Evolutionary conservation across 2,113 vertebrate genomes (phyloP).

Genomic region (Vireo altiloquus): DNA sequence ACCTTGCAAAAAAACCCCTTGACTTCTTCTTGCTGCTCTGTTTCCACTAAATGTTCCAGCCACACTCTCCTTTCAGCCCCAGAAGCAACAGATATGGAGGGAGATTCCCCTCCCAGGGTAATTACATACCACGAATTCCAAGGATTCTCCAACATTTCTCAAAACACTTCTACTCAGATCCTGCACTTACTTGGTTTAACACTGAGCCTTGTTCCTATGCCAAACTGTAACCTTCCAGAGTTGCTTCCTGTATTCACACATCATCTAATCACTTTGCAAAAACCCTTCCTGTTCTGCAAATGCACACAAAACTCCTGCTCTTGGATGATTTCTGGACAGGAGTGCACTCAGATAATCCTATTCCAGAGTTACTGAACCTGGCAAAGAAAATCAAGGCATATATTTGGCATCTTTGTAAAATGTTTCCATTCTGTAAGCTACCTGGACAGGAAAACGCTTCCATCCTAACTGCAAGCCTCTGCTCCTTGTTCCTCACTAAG

Average conservation of each 20-base stretch:
- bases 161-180: not conserved
- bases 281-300: not conserved
- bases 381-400: not conserved
- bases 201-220: conserved; percentile 48
- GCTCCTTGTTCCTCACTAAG: not conserved
- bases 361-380: not conserved
- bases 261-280: conserved; percentile 35
- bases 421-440: not conserved
- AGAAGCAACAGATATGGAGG: not conserved
- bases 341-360: not conserved
- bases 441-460: not conserved
- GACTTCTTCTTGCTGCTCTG: not conserved
- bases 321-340: not conserved
- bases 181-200: conserved; percentile 63
- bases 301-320: not conserved
- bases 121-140: not conserved
- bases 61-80: not conserved
- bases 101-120: not conserved
- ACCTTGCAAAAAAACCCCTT: fast-evolving
- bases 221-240: not conserved
- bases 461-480: not conserved
- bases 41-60: not conserved
- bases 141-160: not conserved
- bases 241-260: not conserved
- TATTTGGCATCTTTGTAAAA: not conserved